Conservation (phyloP, 2,113 vertebrate species). For the Notothenia coriiceps region DNA sequence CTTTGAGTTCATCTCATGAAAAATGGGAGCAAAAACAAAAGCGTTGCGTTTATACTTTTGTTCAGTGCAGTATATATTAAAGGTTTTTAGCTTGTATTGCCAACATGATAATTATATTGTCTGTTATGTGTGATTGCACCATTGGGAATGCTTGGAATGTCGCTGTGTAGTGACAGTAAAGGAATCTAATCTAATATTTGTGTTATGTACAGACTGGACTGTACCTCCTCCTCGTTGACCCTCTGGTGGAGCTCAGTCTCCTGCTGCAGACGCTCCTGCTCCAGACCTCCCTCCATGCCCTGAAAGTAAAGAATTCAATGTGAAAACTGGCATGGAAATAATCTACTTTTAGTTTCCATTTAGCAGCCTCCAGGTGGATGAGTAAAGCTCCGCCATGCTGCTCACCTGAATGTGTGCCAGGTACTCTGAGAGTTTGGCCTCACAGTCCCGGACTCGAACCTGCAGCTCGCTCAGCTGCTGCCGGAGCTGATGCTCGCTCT, state of each 20-base stretch:
- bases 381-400: not conserved
- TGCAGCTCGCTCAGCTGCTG: constrained; percentile 92
- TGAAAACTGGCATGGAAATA: not conserved
- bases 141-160: too few species aligned
- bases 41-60: too few species aligned
- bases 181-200: too few species aligned
- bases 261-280: constrained; percentile 89
- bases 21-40: too few species aligned
- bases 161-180: too few species aligned
- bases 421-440: constrained; percentile 89
- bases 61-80: too few species aligned
- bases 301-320: not conserved
- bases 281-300: constrained; percentile 88
- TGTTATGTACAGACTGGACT: constrained; percentile 7
- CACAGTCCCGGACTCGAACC: constrained; percentile 88
- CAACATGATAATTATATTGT: too few species aligned
- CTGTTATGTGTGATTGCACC: too few species aligned
- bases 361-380: not conserved
- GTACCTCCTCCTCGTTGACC: constrained; percentile 91
- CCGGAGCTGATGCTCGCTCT: constrained; percentile 92
- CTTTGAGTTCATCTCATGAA: too few species aligned
- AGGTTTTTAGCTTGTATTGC: too few species aligned
- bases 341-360: not conserved
- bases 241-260: constrained; percentile 89
- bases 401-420: constrained; percentile 86